Evolutionary conservation across 2,797 vertebrate species (phyloP).

Genomic region (Apodemus agrarius): DNA sequence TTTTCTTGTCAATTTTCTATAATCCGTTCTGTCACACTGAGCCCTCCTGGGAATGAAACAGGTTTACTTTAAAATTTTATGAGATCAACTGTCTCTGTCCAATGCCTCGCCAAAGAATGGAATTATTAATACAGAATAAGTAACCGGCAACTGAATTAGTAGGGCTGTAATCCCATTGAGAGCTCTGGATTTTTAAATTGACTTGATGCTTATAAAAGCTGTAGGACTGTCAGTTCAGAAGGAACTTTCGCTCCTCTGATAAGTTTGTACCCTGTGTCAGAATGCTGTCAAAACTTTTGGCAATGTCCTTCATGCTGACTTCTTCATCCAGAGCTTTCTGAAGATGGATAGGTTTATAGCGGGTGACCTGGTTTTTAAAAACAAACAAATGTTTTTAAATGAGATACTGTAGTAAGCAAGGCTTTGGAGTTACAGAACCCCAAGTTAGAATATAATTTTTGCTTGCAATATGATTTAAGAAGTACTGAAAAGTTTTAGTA

Average conservation of each 20-base stretch:
- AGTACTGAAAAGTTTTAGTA: background rate
- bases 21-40: slow-evolving; percentile 85
- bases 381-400: background rate
- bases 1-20: slow-evolving; percentile 86
- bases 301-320: background rate
- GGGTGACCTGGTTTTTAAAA: background rate
- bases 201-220: slow-evolving; percentile 83
- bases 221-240: slow-evolving; percentile 70
- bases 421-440: background rate
- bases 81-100: slow-evolving; percentile 82
- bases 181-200: slow-evolving; percentile 75
- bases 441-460: background rate
- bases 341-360: background rate
- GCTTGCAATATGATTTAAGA: background rate
- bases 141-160: slow-evolving; percentile 81
- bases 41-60: slow-evolving; percentile 84
- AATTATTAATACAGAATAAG: slow-evolving; percentile 89
- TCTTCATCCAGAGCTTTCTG: background rate
- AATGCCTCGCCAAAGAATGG: slow-evolving; percentile 74
- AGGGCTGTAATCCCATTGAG: slow-evolving; percentile 79
- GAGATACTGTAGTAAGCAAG: background rate
- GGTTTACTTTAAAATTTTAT: slow-evolving; percentile 87
- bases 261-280: background rate
- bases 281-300: background rate
- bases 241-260: slow-evolving; percentile 41